Evolutionary conservation across 2,888 invertebrate genomes (phyloP).

Genomic region (Bombylius major): DNA sequence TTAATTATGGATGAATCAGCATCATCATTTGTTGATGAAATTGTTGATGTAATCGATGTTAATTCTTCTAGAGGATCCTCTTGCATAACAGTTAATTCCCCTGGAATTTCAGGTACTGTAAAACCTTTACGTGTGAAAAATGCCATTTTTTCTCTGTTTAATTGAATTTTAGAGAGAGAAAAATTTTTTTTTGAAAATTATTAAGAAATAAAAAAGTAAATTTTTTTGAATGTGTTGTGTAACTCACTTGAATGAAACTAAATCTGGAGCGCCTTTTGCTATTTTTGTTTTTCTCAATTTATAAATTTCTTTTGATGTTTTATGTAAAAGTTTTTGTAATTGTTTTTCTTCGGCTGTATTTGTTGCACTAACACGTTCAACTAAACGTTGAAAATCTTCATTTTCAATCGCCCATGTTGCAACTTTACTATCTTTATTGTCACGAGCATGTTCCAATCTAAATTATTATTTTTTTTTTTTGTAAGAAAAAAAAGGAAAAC

Average conservation of each 20-base stretch:
- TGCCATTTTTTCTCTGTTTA: conserved; percentile 83
- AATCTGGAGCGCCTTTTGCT: conserved; percentile 78
- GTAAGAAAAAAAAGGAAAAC: neutral
- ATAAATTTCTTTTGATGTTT: conserved; percentile 85
- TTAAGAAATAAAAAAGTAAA: no score
- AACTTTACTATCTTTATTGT: conserved; percentile 66
- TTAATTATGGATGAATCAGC: neutral
- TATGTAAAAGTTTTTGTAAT: conserved; percentile 68
- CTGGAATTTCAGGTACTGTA: conserved; percentile 61
- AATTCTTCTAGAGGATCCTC: conserved; percentile 33
- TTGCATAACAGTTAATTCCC: conserved; percentile 40
- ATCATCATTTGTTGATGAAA: conserved; percentile 5
- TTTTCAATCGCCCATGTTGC: conserved; percentile 81
- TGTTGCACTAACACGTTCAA: conserved; percentile 36
- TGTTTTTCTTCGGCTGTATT: conserved; percentile 41
- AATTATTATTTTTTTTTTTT: neutral
- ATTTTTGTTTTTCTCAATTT: conserved; percentile 75
- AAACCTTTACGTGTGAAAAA: conserved; percentile 79
- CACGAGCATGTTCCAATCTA: conserved; percentile 71
- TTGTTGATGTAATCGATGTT: neutral
- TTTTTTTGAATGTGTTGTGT: no score
- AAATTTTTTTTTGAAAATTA: neutral
- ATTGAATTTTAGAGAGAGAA: neutral
- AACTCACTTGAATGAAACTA: conserved; percentile 83
- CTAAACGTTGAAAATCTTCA: conserved; percentile 65